phyloP scores from a whole-genome alignment of 2,888 invertebrate species.

The Cheilosia variabilis region DNA sequence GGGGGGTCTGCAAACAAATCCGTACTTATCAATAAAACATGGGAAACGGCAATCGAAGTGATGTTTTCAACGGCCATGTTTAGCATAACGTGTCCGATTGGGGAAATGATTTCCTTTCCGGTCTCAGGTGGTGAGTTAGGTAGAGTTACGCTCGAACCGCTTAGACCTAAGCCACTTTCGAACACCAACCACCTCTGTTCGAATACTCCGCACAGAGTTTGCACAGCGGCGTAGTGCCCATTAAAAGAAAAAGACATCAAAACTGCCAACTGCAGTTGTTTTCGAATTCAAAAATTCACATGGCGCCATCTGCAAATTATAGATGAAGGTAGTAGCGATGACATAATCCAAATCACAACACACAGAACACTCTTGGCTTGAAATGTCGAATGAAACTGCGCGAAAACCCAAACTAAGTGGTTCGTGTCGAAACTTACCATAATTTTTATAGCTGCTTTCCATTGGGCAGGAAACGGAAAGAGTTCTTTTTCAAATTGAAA shows the following conservation, averaged over 20 bases:
- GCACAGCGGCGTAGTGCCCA: too few relatives aligned
- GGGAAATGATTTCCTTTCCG: background rate
- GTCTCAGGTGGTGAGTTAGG: background rate
- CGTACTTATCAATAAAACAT: constrained; percentile 46
- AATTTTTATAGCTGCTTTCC: background rate
- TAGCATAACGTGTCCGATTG: background rate
- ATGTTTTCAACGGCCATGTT: too few relatives aligned
- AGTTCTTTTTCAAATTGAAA: too few relatives aligned
- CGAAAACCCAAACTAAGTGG: background rate
- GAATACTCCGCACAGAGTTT: too few relatives aligned
- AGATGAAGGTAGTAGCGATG: too few relatives aligned
- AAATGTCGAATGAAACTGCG: constrained; percentile 4
- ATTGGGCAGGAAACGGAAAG: background rate
- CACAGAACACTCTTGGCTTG: background rate
- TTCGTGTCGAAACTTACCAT: background rate
- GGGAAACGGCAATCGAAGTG: background rate
- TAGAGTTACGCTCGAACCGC: too few relatives aligned
- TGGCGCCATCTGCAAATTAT: background rate
- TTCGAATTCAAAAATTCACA: background rate
- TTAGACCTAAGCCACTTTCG: too few relatives aligned
- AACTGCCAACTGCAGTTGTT: too few relatives aligned
- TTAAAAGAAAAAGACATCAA: too few relatives aligned
- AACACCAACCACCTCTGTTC: too few relatives aligned
- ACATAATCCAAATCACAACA: background rate
- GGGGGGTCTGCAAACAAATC: background rate